phyloP scores from a whole-genome alignment of 2,113 vertebrate species.

The Redunca redunca region DNA sequence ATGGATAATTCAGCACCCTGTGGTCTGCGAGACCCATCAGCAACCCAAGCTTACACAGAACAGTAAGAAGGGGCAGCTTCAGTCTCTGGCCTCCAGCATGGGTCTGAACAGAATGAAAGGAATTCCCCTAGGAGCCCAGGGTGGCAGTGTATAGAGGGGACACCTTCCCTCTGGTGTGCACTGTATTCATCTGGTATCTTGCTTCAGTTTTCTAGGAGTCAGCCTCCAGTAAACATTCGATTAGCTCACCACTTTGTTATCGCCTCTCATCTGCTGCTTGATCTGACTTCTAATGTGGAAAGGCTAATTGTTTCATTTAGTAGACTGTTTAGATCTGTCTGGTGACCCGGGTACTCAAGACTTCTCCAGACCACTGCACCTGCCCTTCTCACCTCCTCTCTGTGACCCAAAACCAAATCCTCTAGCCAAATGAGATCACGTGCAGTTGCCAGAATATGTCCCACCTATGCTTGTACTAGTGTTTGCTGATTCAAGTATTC shows the following conservation, averaged over 20 bases:
- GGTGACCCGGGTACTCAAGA: neutral
- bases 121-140: neutral
- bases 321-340: no score
- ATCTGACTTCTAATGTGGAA: neutral
- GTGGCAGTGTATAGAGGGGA: neutral
- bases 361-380: no score
- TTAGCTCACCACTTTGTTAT: neutral
- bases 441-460: neutral
- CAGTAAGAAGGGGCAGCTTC: neutral
- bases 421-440: neutral
- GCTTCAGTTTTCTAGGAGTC: neutral
- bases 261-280: neutral
- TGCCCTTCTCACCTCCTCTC: neutral
- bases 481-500: neutral
- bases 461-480: neutral
- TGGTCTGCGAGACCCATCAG: neutral
- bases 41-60: no score
- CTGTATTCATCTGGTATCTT: neutral
- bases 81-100: neutral
- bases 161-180: no score
- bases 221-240: neutral
- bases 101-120: neutral
- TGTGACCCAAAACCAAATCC: neutral
- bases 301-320: neutral
- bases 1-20: neutral